These are phyloP conservation scores for Lichenostomus cassidix DNA, from an alignment of 2,113 vertebrate species.

Conservation along the genomic window DNA sequence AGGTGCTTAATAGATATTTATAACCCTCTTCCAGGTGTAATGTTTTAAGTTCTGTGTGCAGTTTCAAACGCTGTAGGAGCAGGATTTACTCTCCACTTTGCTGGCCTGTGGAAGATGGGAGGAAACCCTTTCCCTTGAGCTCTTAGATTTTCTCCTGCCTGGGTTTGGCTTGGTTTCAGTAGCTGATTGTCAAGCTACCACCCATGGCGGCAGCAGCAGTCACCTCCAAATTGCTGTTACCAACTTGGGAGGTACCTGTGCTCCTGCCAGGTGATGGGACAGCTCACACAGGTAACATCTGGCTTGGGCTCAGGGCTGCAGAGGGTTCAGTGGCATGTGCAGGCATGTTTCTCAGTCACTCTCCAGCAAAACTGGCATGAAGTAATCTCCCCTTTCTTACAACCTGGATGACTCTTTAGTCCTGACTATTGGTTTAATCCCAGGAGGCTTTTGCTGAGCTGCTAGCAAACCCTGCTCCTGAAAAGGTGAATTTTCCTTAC, in stretches of 20 bases:
- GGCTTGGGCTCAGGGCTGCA: not conserved
- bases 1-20: conserved; percentile 24
- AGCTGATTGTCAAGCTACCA: not conserved
- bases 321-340: accelerated
- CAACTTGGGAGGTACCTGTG: accelerated
- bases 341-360: accelerated
- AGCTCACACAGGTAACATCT: accelerated
- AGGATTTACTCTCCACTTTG: not conserved
- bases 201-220: not conserved
- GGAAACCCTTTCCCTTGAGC: not conserved
- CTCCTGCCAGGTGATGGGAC: not conserved
- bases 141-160: not conserved
- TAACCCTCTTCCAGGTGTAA: not conserved
- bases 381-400: not conserved
- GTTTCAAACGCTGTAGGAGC: not conserved
- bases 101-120: not conserved
- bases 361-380: accelerated
- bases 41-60: not conserved
- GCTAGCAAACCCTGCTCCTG: not conserved
- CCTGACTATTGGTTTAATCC: not conserved
- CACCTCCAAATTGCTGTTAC: not conserved
- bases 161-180: not conserved
- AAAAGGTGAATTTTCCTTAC: not conserved
- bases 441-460: not conserved
- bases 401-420: not conserved